Evolutionary conservation across 2,888 invertebrate genomes (phyloP), one percentile per base, ranked within the genome.

Genomic region (Parapristionchus giblindavisi): DNA sequence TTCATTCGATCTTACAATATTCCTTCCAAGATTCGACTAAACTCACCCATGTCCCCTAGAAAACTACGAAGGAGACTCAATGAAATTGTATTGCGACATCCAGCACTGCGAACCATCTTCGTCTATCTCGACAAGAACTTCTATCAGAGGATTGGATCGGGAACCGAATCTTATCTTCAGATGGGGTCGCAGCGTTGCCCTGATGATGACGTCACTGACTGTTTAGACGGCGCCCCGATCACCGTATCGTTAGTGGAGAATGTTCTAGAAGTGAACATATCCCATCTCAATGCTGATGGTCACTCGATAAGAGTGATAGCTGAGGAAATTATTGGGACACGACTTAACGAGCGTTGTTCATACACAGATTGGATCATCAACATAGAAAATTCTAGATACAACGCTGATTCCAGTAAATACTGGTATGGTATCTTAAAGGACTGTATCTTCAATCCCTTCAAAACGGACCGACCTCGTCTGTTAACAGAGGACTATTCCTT

Each of bases 211-310:
- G 66, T 6, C 2, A 36, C 32, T 51, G 51, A 66, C 27, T 32
- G 32, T 6, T 48, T 66, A 29, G 51, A 48, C 4, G 27, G 21
- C 6, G 48, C 51, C n/a, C 66, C 43, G 38, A 66, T 51, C 29
- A 17, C 66, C 0, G 32, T 63, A 0, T 63, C 63, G 0, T 40
- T 63, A 14, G 11, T 11, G 8, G n/a, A 17, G 0, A 11, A 32
- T 0, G 29, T 51, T 6, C 32, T 66, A 17, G 11, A 8, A 0
- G 51, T 66, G 6, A 36, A n/a, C 48, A 51, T 66, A 32, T 66
- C 66, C 17, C 66, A 66, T 51, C 48, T 66, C 32, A 66, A 48
- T n/a, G 51, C 36, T 1, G 66, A 66, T 17, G 66, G 66, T n/a
- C 32, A 43, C 17, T 43, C 48, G 1, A 66, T 66, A 51, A 43